A percentile compares a stretch with the other conserved stretches of the same genome.
Conservation (phyloP, 2,113 vertebrate species). For the Microcebus jonahi region DNA sequence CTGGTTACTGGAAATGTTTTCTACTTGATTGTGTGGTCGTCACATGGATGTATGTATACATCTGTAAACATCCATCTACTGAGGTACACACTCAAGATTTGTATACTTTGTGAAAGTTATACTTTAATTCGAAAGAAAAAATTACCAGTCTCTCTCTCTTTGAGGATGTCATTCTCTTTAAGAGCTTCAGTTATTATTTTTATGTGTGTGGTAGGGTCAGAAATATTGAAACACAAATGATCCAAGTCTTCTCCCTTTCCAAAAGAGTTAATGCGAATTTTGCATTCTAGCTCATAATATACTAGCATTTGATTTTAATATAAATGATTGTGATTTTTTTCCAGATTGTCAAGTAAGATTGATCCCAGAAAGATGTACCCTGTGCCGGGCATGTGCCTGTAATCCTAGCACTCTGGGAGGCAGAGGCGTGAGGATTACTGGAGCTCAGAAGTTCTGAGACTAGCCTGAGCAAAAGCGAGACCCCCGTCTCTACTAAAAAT, state of each 20-base stretch:
- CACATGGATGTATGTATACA: background rate
- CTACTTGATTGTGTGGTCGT: background rate
- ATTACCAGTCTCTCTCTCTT: background rate
- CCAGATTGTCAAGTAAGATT: background rate
- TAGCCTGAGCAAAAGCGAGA: too few species aligned
- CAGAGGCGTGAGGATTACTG: too few species aligned
- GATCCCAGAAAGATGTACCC: background rate
- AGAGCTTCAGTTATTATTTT: background rate
- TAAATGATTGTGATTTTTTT: background rate
- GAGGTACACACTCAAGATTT: background rate
- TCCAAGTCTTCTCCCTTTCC: background rate
- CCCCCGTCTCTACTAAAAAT: too few species aligned
- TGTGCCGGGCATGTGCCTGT: background rate
- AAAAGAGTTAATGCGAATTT: background rate
- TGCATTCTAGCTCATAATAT: background rate
- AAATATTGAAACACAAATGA: background rate
- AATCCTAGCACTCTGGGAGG: too few species aligned
- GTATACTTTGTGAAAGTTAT: background rate
- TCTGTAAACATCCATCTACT: background rate
- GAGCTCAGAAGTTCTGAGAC: too few species aligned
- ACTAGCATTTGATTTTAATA: background rate
- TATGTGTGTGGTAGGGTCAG: background rate
- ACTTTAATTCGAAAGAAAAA: constrained; percentile 15
- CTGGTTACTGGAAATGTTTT: background rate
- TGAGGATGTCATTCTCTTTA: constrained; percentile 13